A percentile compares a stretch with the other conserved stretches of the same genome.
These are phyloP conservation scores for Anguilla anguilla DNA, from an alignment of 2,797 vertebrate genomes.

Conservation along the genomic window DNA sequence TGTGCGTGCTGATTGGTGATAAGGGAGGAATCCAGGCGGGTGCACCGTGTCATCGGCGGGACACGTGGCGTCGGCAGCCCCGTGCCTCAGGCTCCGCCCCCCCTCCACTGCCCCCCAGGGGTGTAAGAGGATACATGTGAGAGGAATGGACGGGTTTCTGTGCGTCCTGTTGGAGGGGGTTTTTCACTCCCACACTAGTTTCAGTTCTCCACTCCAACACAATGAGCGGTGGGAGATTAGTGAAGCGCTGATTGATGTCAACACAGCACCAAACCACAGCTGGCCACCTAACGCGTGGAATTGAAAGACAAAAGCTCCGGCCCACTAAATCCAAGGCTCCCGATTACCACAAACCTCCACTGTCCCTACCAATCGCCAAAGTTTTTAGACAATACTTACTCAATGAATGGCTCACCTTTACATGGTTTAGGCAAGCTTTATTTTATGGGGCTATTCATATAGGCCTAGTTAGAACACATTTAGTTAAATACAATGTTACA, in stretches of 20 bases:
- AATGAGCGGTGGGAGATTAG: neutral
- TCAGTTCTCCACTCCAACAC: constrained; percentile 6
- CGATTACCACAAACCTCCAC: neutral
- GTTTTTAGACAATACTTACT: neutral
- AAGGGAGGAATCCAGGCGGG: neutral
- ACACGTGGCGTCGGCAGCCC: neutral
- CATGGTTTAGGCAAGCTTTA: neutral
- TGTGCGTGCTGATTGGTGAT: neutral
- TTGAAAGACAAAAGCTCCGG: neutral
- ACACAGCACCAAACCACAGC: neutral
- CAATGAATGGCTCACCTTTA: neutral
- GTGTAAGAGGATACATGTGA: neutral
- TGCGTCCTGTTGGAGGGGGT: constrained; percentile 12
- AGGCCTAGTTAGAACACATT: neutral
- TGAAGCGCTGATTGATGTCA: neutral
- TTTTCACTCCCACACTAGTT: constrained; percentile 22
- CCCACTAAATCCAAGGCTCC: neutral
- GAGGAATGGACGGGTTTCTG: constrained; percentile 10
- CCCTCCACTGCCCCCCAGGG: neutral
- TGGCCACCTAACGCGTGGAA: neutral
- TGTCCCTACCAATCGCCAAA: neutral
- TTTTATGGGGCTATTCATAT: neutral
- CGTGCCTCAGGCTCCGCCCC: neutral
- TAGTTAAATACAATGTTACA: neutral
- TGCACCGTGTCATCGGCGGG: neutral